Base-by-base conservation (phyloP, 2,888 invertebrate genomes). In the Leptopilina myrica region DNA sequence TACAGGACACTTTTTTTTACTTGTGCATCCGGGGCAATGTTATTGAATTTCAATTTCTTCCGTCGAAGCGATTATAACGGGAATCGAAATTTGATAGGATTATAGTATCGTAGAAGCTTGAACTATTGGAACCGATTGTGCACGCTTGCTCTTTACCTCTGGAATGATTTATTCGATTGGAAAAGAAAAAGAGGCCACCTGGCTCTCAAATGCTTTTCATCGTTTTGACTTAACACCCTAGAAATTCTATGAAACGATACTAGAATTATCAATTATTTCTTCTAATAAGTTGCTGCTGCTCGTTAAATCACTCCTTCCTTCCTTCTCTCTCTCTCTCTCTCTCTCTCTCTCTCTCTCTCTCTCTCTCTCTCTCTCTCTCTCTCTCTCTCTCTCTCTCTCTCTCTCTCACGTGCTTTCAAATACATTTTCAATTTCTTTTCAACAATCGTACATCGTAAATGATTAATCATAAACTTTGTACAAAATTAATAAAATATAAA, bases 101-200 rank as follows among this genome's bases (percentile, higher is more conserved):
- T 69, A 69, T 53, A 49, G 49, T 49, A 53, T 69, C 20, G 49
- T 53, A 69, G 67, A 69, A 69, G 20, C 67, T 49, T 69, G 67
- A 53, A 69, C 67, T 69, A 69, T 69, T 69, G 67, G 49, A 69
- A 69, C 20, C 67, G 67, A 69, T 69, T 69, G 67, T 49, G 67
- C 49, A 49, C 26, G 67, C 49, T 69, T 46, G 67, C 49, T 69
- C 49, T 69, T 69, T 69, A 53, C 67, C 67, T 49, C 67, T 12
- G 15, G 49, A 69, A 69, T 69, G 67, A 69, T 69, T 69, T 69
- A 49, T 69, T 69, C 49, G 11, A 53, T 69, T 49, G 49, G 53
- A 69, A 69, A 69, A 69, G 67, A 69, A 69, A 59, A 69, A 20
- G 67, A 69, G 20, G 49, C 49, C 26, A 69, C 67, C 67, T 69